A percentile compares a stretch with the other conserved stretches of the same genome.
Evolutionary conservation across 2,888 invertebrate genomes (phyloP).

Genomic region (Synanthedon myopaeformis): DNA sequence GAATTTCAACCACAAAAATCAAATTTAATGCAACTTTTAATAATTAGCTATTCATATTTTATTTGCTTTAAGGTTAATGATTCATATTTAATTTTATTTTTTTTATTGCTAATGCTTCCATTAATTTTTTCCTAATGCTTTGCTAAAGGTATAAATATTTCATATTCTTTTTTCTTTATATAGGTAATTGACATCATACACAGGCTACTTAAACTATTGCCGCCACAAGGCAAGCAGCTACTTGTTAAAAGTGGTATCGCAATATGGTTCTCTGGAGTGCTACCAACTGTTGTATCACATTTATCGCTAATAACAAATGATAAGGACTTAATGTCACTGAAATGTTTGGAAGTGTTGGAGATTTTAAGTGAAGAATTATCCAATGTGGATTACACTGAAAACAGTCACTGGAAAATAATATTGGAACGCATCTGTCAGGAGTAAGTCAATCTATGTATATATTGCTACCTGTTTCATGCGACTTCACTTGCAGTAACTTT

Average conservation of each 20-base stretch:
- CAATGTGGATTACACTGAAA: constrained; percentile 37
- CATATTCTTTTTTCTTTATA: constrained; percentile 3
- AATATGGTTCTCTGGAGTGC: constrained; percentile 58
- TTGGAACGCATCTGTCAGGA: constrained; percentile 29
- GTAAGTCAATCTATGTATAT: too few species aligned
- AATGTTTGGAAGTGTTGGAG: constrained; percentile 38
- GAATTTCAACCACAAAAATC: too few species aligned
- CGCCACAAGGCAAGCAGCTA: constrained; percentile 29
- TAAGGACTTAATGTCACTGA: background rate
- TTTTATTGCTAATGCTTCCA: background rate
- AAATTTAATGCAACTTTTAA: too few species aligned
- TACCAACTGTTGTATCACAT: constrained; percentile 45
- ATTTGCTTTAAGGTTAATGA: background rate
- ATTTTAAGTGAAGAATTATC: constrained; percentile 45
- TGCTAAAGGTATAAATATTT: too few species aligned
- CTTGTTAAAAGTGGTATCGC: constrained; percentile 46
- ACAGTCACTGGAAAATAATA: constrained; percentile 44
- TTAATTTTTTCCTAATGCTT: background rate
- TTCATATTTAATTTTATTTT: background rate
- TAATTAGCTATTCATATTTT: too few species aligned
- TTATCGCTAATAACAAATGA: constrained; percentile 1
- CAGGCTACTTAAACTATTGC: constrained; percentile 34
- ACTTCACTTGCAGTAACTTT: too few species aligned
- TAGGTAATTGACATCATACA: constrained; percentile 46
- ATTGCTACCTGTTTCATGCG: too few species aligned